A percentile compares a stretch with the other conserved stretches of the same genome.
phyloP scores from a whole-genome alignment of 2,888 invertebrate species.

The Drosophila ustulata region DNA sequence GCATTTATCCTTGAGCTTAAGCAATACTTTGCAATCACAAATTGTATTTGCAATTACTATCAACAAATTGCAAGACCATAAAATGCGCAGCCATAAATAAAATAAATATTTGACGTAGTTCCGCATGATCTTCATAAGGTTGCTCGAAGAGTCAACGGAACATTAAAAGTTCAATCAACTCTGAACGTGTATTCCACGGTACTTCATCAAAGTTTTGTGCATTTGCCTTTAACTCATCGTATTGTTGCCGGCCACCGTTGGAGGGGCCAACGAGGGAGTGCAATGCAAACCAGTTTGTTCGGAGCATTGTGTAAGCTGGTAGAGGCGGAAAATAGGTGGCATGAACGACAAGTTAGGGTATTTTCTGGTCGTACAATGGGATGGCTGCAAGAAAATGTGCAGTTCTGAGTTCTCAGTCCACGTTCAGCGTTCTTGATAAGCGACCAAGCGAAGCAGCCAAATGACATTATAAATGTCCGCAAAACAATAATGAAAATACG shows the following conservation, averaged over 20 bases:
- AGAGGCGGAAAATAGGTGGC: constrained; percentile 10
- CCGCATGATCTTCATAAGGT: constrained; percentile 4
- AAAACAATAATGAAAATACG: background rate
- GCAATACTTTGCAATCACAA: background rate
- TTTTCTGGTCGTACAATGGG: background rate
- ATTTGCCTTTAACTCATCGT: background rate
- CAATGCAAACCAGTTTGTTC: constrained; percentile 15
- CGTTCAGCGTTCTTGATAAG: constrained; percentile 31
- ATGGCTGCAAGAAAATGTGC: background rate
- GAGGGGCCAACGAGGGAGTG: background rate
- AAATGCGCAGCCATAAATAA: constrained; percentile 1
- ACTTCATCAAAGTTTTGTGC: constrained; percentile 12
- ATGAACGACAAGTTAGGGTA: background rate
- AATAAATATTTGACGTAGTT: constrained; percentile 7
- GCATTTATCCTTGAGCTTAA: background rate
- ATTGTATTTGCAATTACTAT: constrained; percentile 5
- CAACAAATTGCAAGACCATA: background rate
- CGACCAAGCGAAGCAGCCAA: constrained; percentile 16
- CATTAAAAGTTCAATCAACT: constrained; percentile 28
- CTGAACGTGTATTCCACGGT: background rate
- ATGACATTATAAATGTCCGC: constrained; percentile 13
- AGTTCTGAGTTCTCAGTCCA: constrained; percentile 2
- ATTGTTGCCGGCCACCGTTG: background rate
- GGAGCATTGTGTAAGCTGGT: background rate
- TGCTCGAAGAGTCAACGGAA: constrained; percentile 3